Conservation (phyloP, 2,113 vertebrate species). For the Deroptyus accipitrinus region DNA sequence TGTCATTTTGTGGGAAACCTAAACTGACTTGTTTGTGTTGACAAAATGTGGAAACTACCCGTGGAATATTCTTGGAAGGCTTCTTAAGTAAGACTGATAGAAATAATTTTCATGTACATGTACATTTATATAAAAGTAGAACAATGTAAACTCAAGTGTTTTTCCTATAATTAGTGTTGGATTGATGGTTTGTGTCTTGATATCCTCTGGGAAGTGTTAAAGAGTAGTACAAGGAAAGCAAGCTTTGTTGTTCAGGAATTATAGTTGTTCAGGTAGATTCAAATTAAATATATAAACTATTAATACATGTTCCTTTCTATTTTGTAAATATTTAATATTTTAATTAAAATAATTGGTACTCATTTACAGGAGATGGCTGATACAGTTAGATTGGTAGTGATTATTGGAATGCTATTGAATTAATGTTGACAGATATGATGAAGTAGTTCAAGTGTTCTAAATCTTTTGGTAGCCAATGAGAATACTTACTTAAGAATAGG, state of each 20-base stretch:
- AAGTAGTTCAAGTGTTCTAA: constrained; percentile 16
- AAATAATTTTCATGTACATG: neutral
- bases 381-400: constrained; percentile 64
- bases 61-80: neutral
- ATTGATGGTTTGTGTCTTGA: neutral
- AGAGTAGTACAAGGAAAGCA: neutral
- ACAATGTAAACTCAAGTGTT: neutral
- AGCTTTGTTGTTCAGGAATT: constrained; percentile 17
- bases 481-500: neutral
- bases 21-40: neutral
- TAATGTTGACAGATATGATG: constrained; percentile 30
- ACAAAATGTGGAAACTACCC: neutral
- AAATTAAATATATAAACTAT: constrained; percentile 30
- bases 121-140: neutral
- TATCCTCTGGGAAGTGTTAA: neutral
- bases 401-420: constrained; percentile 49
- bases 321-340: constrained; percentile 69
- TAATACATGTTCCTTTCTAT: constrained; percentile 32
- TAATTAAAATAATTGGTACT: constrained; percentile 63
- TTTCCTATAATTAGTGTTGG: neutral
- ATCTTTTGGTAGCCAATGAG: neutral
- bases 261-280: constrained; percentile 12
- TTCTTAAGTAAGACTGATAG: neutral
- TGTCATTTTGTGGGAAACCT: neutral
- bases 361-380: constrained; percentile 25